phyloP scores from a whole-genome alignment of 1,140 invertebrate genomes.

The Drosophila triauraria region DNA sequence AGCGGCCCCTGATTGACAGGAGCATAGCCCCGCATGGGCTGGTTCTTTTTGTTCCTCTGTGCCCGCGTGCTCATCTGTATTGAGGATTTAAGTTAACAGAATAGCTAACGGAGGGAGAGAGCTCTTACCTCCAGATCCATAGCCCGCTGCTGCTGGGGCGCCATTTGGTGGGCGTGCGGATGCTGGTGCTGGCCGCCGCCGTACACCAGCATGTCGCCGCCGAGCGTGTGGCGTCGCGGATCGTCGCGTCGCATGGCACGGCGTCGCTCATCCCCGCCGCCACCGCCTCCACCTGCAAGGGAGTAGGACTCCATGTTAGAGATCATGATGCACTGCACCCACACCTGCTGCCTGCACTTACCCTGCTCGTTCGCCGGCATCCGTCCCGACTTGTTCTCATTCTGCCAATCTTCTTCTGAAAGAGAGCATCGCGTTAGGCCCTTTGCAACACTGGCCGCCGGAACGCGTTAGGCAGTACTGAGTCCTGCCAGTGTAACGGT shows the following conservation, averaged over 20 bases:
- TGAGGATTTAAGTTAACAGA: too few species aligned
- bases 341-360: constrained; percentile 19
- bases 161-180: constrained; percentile 85
- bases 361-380: constrained; percentile 77
- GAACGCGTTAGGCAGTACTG: neutral
- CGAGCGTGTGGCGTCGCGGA: constrained; percentile 89
- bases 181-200: constrained; percentile 86
- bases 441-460: constrained; percentile 1
- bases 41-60: constrained; percentile 86
- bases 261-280: constrained; percentile 85
- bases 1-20: constrained; percentile 90
- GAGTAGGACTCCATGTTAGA: neutral
- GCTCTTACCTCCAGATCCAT: constrained; percentile 90
- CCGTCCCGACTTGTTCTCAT: constrained; percentile 80
- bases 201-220: constrained; percentile 89
- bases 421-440: neutral
- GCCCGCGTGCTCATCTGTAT: constrained; percentile 85
- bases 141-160: constrained; percentile 86
- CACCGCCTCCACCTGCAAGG: neutral
- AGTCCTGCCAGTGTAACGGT: constrained; percentile 1
- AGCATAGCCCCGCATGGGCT: constrained; percentile 90
- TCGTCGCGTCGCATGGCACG: constrained; percentile 87
- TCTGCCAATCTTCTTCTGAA: constrained; percentile 85
- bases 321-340: neutral
- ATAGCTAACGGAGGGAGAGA: too few species aligned